Conservation (phyloP, 2,888 invertebrate genomes). For the Machimus rusticus region DNA sequence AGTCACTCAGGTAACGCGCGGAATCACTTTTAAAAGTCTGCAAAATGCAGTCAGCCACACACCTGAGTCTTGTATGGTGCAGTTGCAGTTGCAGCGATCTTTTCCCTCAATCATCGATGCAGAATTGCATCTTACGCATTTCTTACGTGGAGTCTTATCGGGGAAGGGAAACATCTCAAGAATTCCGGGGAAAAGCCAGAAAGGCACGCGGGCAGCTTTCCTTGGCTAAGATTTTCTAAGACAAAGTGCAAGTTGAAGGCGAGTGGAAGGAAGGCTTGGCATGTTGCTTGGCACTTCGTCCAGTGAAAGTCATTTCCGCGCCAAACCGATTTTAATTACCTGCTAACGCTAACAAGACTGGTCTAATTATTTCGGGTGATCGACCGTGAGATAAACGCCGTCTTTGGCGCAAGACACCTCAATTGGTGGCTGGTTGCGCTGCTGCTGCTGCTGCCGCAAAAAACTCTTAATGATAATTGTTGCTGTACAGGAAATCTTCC, state of each 20-base stretch:
- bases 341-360: neutral
- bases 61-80: neutral
- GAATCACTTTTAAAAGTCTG: neutral
- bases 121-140: neutral
- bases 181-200: neutral
- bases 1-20: neutral
- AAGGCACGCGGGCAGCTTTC: neutral
- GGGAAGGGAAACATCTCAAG: neutral
- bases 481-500: neutral
- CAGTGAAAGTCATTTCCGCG: conserved; percentile 18
- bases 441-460: neutral
- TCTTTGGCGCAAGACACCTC: neutral
- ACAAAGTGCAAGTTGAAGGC: neutral
- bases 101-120: neutral
- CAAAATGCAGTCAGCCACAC: neutral
- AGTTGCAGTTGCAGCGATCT: neutral
- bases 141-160: neutral
- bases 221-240: neutral
- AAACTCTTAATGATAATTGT: neutral
- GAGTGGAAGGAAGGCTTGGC: neutral
- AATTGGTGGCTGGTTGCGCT: neutral
- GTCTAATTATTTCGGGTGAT: conserved; percentile 34
- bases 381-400: conserved; percentile 10
- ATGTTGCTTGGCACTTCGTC: neutral
- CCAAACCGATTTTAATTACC: conserved; percentile 18